Conservation (phyloP, 2,888 invertebrate genomes). For the Drosophila buzzatii region DNA sequence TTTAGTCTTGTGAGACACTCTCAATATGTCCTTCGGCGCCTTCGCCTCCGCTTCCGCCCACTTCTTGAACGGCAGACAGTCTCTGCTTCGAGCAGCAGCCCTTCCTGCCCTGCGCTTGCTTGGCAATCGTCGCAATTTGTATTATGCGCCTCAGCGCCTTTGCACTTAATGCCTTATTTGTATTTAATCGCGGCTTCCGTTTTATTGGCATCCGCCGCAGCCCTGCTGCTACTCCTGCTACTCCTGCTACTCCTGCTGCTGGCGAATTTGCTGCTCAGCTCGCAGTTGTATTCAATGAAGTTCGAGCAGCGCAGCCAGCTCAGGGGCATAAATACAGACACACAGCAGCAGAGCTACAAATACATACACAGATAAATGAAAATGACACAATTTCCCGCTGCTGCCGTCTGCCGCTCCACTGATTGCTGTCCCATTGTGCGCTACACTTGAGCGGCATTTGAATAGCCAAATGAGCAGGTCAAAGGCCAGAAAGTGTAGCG, state of each 20-base stretch:
- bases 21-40: constrained; percentile 44
- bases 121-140: constrained; percentile 79
- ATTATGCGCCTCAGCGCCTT: constrained; percentile 80
- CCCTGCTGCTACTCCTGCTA: constrained; percentile 11
- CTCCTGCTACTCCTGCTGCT: constrained; percentile 21
- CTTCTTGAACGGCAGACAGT: constrained; percentile 7
- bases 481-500: constrained; percentile 5
- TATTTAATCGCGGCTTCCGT: constrained; percentile 80
- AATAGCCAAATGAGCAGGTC: constrained; percentile 4
- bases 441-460: constrained; percentile 41
- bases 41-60: neutral
- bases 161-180: constrained; percentile 81
- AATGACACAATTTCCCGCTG: constrained; percentile 70
- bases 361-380: constrained; percentile 62
- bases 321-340: constrained; percentile 20
- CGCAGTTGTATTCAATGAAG: constrained; percentile 64
- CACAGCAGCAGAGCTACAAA: constrained; percentile 14
- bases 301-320: constrained; percentile 52
- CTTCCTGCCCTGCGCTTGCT: constrained; percentile 21
- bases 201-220: constrained; percentile 66
- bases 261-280: constrained; percentile 38
- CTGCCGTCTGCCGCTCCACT: constrained; percentile 26
- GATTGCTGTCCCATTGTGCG: constrained; percentile 41
- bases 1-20: constrained; percentile 53
- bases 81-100: neutral